Base-by-base conservation (phyloP, 2,888 invertebrate species). In the Hylaea fasciaria region DNA sequence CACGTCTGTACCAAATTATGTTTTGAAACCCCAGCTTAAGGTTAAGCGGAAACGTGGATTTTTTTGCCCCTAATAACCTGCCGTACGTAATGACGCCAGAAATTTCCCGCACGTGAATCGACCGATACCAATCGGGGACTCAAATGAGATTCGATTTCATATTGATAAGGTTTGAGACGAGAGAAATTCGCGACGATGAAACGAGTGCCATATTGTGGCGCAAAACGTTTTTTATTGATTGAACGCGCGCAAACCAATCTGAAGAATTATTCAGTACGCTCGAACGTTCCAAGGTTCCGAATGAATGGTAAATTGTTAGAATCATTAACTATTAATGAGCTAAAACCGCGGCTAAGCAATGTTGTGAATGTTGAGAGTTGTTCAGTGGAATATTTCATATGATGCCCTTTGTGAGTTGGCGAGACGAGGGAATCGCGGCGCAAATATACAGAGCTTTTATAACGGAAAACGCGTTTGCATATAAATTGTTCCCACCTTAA, bases 71-170 rank as follows among this genome's bases (percentile, higher is more conserved):
- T 40, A 45, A 35, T 49, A 59, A 62, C 63, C 59, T 40, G 65
- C 59, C 61, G 50, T 47, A 32, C 39, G 44, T 54, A 57, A 63
- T 63, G 61, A 62, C 59, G 62, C 52, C 62, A 57, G 39, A 11
- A 28, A 22, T 29, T 35, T 48, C 29, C 43, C 49, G 17, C 59
- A 45, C 54, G 53, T 44, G 52, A 46, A 5, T 5, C 22, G 22
- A 13, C 45, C 22, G 46, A 46, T 51, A 51, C 59, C 54, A 35
- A 55, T 14, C 41, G 14, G 40, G 46, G 13, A 46, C 45, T 32
- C 32, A 60, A 51, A 55, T 51, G 46, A 51, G 55, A 55, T 60
- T 50, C 60, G 16, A 60, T 46, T 59, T 55, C 50, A 55, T 60
- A 60, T 60, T 55, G 46, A 55, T 60, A 49, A 48, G 43, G 47